Conservation (phyloP, 2,797 vertebrate genomes). For the Enteromius fasciolatus region DNA sequence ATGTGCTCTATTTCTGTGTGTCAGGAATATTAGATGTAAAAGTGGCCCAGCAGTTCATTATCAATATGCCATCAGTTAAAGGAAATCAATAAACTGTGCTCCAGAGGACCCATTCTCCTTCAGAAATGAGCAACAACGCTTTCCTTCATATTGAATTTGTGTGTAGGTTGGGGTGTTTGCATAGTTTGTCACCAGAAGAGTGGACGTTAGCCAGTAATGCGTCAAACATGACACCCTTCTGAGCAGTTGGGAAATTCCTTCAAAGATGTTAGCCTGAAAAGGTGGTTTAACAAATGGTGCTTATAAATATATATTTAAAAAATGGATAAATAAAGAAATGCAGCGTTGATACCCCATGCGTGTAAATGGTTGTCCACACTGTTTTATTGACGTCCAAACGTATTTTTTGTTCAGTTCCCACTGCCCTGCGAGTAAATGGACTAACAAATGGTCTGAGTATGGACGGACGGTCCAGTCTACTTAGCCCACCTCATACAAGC, state of each 20-base stretch:
- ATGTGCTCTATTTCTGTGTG: constrained; percentile 66
- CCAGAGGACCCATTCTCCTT: constrained; percentile 56
- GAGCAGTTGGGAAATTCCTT: background rate
- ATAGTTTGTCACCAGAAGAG: constrained; percentile 18
- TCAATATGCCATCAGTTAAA: constrained; percentile 57
- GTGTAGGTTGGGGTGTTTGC: constrained; percentile 1
- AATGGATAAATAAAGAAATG: background rate
- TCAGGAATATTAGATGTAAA: constrained; percentile 68
- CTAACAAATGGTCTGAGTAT: constrained; percentile 80
- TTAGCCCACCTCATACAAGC: constrained; percentile 81
- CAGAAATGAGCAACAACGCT: constrained; percentile 53
- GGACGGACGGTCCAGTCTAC: constrained; percentile 77
- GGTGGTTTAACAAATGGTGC: background rate
- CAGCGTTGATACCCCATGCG: background rate
- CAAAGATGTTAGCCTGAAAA: background rate
- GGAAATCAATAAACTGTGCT: constrained; percentile 70
- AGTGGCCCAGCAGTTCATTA: constrained; percentile 60
- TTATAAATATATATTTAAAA: background rate
- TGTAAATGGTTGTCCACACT: background rate
- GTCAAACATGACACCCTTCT: constrained; percentile 1
- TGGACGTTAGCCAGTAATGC: constrained; percentile 24
- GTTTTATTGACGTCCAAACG: background rate
- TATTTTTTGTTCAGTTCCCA: constrained; percentile 74
- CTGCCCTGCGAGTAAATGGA: constrained; percentile 80
- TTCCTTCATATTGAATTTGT: constrained; percentile 35